Percentiles rank a stretch among this genome's conserved stretches.
phyloP scores from a whole-genome alignment of 2,113 vertebrate genomes.

The Syrrhaptes paradoxus region DNA sequence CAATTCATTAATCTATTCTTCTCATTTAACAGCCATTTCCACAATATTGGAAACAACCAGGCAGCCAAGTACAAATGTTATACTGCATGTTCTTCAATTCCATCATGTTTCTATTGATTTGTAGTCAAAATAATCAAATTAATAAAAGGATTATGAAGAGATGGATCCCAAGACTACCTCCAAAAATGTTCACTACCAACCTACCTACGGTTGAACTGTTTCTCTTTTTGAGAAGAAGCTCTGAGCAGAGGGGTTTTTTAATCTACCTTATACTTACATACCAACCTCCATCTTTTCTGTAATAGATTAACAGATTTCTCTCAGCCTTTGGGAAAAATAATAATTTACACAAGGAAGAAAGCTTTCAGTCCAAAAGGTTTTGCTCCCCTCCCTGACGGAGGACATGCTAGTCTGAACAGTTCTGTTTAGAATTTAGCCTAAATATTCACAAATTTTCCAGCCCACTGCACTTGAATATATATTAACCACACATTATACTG shows the following conservation, averaged over 20 bases:
- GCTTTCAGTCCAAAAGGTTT: background rate
- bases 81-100: background rate
- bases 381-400: background rate
- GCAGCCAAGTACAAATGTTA: background rate
- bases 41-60: background rate
- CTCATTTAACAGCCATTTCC: background rate
- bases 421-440: background rate
- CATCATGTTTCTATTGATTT: background rate
- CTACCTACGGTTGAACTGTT: background rate
- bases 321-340: background rate
- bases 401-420: background rate
- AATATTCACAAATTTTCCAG: background rate
- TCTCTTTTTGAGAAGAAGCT: background rate
- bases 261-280: background rate
- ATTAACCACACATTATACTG: background rate
- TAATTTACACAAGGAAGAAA: background rate
- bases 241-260: accelerated
- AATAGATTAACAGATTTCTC: background rate
- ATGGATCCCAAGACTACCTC: background rate
- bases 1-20: background rate
- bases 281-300: background rate
- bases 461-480: background rate
- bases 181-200: background rate
- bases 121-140: background rate
- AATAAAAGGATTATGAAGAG: background rate